Evolutionary conservation across 1,140 invertebrate genomes (phyloP), one percentile per base, ranked within the genome.

Genomic region (Magallana gigas): DNA sequence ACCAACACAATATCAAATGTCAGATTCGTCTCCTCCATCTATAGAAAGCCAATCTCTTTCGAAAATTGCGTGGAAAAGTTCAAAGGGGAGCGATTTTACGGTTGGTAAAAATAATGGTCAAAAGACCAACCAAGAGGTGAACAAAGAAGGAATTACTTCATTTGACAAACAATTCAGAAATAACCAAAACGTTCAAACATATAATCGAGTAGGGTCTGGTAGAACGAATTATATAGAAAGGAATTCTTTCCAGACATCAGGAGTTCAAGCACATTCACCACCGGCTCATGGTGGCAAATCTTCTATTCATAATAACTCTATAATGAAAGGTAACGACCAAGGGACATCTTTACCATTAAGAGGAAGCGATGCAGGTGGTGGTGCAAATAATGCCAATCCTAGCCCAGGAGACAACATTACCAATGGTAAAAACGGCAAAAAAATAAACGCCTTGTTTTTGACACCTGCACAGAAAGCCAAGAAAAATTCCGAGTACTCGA

Each of bases 371-470:
- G 36, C 36, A 48, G 36, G 36, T 0, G 5, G 36, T 0, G 36
- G 5, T 0, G 36, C 23, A 76, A 8, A 76, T 2, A 76, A 29
- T 3, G 9, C 68, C 18, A 76, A 29, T 29, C 23, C n/a, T 11
- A 76, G 23, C 2, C 68, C 68, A 11, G 68, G 68, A 29, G 68
- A 76, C 36, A 9, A 8, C 23, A 76, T 76, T 9, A 29, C 14
- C 36, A 76, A 76, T 76, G 68, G 68, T 11, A 76, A 76, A 76
- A 76, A 76, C 36, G 68, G 68, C 9, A 76, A 76, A 23, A 76
- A 76, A 76, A 76, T 76, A 36, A 29, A 76, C 68, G 23, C 68
- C 8, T 76, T 76, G 12, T 76, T 76, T 29, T 6, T 12, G 12
- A 29, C 18, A 12, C 11, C 68, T 76, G 23, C 1, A 2, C 23